phyloP scores from a whole-genome alignment of 2,888 invertebrate species.

The Polymixis flavicincta region DNA sequence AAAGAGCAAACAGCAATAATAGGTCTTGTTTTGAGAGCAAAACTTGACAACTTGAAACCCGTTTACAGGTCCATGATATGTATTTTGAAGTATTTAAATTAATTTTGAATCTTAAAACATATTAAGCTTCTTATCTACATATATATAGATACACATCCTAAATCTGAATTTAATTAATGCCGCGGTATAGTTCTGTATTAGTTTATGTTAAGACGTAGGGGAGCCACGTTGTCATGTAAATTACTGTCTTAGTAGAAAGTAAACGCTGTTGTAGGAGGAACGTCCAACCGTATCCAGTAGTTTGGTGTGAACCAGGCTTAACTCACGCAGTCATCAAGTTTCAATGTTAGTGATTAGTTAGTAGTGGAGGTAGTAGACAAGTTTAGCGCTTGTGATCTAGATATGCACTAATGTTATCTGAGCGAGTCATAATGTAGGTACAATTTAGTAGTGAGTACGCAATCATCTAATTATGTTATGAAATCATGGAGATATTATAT shows the following conservation, averaged over 20 bases:
- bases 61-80: not conserved
- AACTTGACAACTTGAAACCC: not conserved
- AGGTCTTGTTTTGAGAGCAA: not conserved
- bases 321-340: conserved; percentile 3
- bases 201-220: conserved; percentile 20
- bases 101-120: conserved; percentile 3
- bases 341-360: conserved; percentile 13
- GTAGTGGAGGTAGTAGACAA: conserved; percentile 11
- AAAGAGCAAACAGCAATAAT: not conserved
- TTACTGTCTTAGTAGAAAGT: conserved; percentile 20
- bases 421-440: not conserved
- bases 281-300: not conserved
- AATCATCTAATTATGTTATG: not conserved
- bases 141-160: conserved; percentile 6
- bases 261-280: not conserved
- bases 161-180: conserved; percentile 27
- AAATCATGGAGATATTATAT: not conserved
- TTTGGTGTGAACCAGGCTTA: conserved; percentile 17
- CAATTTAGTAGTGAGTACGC: not conserved
- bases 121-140: conserved; percentile 4
- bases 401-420: conserved; percentile 13
- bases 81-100: not conserved
- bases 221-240: conserved; percentile 47
- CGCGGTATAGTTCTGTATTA: conserved; percentile 3
- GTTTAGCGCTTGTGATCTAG: conserved; percentile 17